Evolutionary conservation across 2,797 vertebrate genomes (phyloP).

Genomic region (Tiaroga cobitis): DNA sequence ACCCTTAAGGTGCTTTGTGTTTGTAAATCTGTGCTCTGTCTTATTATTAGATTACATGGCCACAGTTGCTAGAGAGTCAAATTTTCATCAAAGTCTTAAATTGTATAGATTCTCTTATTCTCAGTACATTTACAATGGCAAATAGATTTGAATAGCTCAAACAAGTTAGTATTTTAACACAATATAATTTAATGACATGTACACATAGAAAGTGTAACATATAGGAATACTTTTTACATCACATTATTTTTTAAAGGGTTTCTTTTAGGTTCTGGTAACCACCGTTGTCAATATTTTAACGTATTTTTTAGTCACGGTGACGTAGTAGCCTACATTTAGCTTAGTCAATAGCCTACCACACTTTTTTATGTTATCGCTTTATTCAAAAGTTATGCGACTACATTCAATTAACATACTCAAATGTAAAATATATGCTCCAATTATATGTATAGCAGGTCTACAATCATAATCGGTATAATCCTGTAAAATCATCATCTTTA

Average conservation of each 20-base stretch:
- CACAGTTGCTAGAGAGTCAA: neutral
- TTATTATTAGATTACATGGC: neutral
- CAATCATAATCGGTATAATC: neutral
- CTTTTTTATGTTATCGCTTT: neutral
- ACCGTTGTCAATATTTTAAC: neutral
- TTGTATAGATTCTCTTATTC: neutral
- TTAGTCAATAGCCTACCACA: neutral
- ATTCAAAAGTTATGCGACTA: neutral
- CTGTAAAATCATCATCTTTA: neutral
- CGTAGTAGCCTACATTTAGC: neutral
- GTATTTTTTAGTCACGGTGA: neutral
- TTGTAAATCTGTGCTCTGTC: neutral
- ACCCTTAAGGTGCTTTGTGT: neutral
- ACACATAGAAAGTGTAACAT: neutral
- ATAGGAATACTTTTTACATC: neutral
- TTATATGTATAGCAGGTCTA: neutral
- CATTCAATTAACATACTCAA: neutral
- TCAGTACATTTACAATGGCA: neutral
- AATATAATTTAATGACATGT: neutral
- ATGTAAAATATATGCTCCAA: neutral
- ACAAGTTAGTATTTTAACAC: neutral
- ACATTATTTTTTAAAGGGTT: neutral
- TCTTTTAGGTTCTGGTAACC: too few species aligned
- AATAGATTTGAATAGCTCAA: neutral
- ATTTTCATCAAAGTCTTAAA: neutral